These are phyloP conservation scores for Nasonia longicornis DNA, from an alignment of 1,140 invertebrate species.

Conservation along the genomic window DNA sequence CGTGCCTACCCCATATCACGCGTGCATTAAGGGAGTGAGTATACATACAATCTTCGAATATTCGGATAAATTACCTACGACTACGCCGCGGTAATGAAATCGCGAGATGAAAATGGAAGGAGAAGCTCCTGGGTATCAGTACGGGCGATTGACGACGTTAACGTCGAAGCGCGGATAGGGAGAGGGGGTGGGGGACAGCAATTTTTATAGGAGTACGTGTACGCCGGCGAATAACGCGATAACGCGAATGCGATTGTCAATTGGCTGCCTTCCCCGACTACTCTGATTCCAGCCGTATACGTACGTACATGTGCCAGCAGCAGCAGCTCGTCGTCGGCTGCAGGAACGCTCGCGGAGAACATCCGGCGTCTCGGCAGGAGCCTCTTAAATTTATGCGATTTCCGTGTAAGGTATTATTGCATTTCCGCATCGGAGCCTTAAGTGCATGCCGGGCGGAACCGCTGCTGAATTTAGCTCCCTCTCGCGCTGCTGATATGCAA, in stretches of 20 bases:
- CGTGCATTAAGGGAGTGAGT: too few species aligned
- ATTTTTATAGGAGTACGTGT: slow-evolving; percentile 22
- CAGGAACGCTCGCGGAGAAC: slow-evolving; percentile 31
- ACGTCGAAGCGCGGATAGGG: background rate
- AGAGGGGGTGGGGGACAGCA: background rate
- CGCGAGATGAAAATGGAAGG: background rate
- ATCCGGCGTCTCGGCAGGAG: slow-evolving; percentile 41
- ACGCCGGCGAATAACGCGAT: slow-evolving; percentile 26
- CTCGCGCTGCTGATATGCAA: background rate
- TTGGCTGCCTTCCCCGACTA: slow-evolving; percentile 28
- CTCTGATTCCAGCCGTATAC: background rate
- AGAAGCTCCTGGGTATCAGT: background rate
- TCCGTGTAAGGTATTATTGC: slow-evolving; percentile 46
- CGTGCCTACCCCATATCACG: too few species aligned
- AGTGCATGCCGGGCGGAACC: slow-evolving; percentile 39
- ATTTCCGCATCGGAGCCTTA: slow-evolving; percentile 42
- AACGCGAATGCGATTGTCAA: slow-evolving; percentile 48
- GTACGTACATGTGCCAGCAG: background rate
- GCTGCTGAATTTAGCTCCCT: slow-evolving; percentile 7
- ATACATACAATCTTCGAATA: too few species aligned
- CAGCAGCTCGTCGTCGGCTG: background rate
- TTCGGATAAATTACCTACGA: too few species aligned
- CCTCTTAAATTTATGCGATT: slow-evolving; percentile 47
- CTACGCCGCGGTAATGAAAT: background rate
- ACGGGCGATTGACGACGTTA: background rate